Evolutionary conservation across 2,797 vertebrate genomes (phyloP).

Genomic region (Anguilla obscura): DNA sequence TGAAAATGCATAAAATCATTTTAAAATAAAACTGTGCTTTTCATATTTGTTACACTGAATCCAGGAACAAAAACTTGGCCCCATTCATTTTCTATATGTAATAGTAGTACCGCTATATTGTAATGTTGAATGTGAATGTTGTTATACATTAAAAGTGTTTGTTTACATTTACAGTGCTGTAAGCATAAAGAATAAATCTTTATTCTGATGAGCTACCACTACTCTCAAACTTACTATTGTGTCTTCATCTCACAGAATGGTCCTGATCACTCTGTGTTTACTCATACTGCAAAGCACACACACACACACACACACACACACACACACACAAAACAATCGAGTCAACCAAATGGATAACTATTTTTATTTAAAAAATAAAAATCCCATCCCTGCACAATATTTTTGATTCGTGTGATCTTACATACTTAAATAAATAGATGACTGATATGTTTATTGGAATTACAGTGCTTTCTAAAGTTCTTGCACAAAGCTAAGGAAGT

Average conservation of each 20-base stretch:
- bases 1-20: conserved; percentile 57
- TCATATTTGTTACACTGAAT: conserved; percentile 69
- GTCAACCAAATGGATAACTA: background rate
- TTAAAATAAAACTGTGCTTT: conserved; percentile 71
- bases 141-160: conserved; percentile 73
- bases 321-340: background rate
- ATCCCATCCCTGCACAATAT: background rate
- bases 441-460: background rate
- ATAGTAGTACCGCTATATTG: conserved; percentile 71
- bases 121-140: conserved; percentile 74
- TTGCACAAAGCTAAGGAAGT: background rate
- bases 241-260: background rate
- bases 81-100: conserved; percentile 73
- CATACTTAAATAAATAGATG: background rate
- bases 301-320: background rate
- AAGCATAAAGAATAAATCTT: conserved; percentile 76
- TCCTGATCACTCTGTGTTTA: background rate
- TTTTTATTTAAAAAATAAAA: conserved; percentile 19
- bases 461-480: background rate
- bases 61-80: conserved; percentile 61
- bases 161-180: conserved; percentile 69
- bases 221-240: conserved; percentile 7
- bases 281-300: background rate
- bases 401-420: background rate
- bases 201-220: conserved; percentile 56